Conservation (phyloP, 2,888 invertebrate species). For the Meghimatium bilineatum region DNA sequence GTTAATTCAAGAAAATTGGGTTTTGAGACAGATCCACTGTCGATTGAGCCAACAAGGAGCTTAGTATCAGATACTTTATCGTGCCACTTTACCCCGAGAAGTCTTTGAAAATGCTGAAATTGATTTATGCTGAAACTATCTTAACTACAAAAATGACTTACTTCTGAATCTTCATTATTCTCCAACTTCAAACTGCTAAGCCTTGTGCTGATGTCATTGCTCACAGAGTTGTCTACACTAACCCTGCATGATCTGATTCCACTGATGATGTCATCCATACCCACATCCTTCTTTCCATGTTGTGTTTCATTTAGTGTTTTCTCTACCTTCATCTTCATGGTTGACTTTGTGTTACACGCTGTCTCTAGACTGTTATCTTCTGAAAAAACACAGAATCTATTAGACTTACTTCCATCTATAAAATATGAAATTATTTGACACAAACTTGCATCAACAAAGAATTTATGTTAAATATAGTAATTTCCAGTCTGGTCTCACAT, state of each 20-base stretch:
- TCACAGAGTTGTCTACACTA: not conserved
- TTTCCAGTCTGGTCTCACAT: too few relatives aligned
- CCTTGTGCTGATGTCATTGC: not conserved
- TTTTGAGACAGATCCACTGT: too few relatives aligned
- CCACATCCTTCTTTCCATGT: not conserved
- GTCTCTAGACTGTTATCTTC: not conserved
- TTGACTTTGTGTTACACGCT: not conserved
- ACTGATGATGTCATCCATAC: not conserved
- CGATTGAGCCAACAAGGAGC: too few relatives aligned
- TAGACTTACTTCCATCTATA: too few relatives aligned
- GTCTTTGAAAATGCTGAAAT: not conserved
- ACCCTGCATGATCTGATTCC: not conserved
- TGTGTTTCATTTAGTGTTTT: not conserved
- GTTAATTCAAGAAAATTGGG: too few relatives aligned
- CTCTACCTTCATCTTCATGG: not conserved
- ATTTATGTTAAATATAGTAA: too few relatives aligned
- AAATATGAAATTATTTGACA: too few relatives aligned
- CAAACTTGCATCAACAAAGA: too few relatives aligned
- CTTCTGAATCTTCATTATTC: not conserved
- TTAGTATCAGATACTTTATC: too few relatives aligned
- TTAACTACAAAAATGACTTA: not conserved
- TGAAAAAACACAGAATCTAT: too few relatives aligned
- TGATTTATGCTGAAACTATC: too few relatives aligned
- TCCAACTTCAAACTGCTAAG: slow-evolving; percentile 1
- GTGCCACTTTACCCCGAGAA: too few relatives aligned